Evolutionary conservation across 2,113 vertebrate species (phyloP).

Genomic region (Dissostichus mawsoni): DNA sequence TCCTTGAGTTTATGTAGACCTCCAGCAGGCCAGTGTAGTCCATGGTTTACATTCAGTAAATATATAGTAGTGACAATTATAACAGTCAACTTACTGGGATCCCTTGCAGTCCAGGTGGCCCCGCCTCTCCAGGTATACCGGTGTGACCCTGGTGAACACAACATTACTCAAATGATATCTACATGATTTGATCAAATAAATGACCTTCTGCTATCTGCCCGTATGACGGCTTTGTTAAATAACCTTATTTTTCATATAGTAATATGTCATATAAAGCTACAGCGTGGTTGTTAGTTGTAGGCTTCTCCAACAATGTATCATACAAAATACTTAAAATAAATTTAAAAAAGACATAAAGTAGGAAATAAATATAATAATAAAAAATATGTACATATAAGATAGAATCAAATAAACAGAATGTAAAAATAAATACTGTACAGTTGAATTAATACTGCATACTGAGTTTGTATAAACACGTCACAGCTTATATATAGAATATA

Average conservation of each 20-base stretch:
- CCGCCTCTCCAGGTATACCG: conserved; percentile 88
- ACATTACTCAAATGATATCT: conserved; percentile 28
- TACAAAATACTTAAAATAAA: not conserved
- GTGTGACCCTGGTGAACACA: conserved; percentile 88
- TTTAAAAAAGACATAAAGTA: too few species aligned
- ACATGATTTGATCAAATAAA: not conserved
- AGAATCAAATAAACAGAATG: too few species aligned
- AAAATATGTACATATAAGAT: too few species aligned
- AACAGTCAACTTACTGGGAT: conserved; percentile 86
- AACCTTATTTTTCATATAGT: not conserved
- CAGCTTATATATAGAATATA: too few species aligned
- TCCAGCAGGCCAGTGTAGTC: not conserved
- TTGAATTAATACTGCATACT: too few species aligned
- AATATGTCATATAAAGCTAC: too few species aligned
- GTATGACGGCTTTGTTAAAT: not conserved
- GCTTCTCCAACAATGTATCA: conserved; percentile 14
- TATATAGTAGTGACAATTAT: not conserved
- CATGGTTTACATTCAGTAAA: not conserved
- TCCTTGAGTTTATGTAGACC: too few species aligned
- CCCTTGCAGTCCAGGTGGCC: conserved; percentile 88
- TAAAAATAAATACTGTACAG: too few species aligned
- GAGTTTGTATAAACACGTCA: too few species aligned
- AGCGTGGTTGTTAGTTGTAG: too few species aligned
- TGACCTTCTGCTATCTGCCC: not conserved
- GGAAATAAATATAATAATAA: too few species aligned